These are phyloP conservation scores for Drosophila birchii DNA, from an alignment of 2,888 invertebrate genomes.

Conservation along the genomic window DNA sequence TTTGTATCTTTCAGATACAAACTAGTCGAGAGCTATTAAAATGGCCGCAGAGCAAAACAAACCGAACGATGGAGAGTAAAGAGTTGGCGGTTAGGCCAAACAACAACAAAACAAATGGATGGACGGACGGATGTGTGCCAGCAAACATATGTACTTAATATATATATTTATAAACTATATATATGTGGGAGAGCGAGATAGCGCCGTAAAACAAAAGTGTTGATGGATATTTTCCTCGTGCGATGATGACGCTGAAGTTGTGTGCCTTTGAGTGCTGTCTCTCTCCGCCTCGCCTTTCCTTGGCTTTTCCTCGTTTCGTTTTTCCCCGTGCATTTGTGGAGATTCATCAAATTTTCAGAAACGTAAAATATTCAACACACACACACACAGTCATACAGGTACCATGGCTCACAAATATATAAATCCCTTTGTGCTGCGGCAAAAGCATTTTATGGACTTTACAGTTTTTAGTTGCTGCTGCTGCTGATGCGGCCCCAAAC, in stretches of 20 bases:
- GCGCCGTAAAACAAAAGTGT: conserved; percentile 79
- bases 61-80: conserved; percentile 45
- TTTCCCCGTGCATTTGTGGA: conserved; percentile 67
- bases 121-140: conserved; percentile 72
- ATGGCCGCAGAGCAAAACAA: conserved; percentile 74
- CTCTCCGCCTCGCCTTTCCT: conserved; percentile 52
- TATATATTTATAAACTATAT: conserved; percentile 1
- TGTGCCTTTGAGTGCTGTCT: conserved; percentile 38
- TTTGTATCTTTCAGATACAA: conserved; percentile 76
- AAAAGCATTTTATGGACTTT: conserved; percentile 80
- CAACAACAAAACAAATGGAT: conserved; percentile 79
- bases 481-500: conserved; percentile 35
- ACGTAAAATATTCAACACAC: conserved; percentile 69
- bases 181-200: conserved; percentile 6
- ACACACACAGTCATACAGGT: conserved; percentile 18
- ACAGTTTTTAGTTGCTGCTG: conserved; percentile 64
- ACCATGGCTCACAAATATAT: conserved; percentile 18
- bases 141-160: conserved; percentile 59
- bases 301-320: conserved; percentile 40
- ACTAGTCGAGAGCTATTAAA: conserved; percentile 74
- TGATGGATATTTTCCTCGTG: conserved; percentile 81
- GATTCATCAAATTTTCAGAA: conserved; percentile 81
- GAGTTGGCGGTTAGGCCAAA: conserved; percentile 65
- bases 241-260: conserved; percentile 70
- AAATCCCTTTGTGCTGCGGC: conserved; percentile 73